Conservation (phyloP, 2,113 vertebrate species). For the Cavia porcellus region DNA sequence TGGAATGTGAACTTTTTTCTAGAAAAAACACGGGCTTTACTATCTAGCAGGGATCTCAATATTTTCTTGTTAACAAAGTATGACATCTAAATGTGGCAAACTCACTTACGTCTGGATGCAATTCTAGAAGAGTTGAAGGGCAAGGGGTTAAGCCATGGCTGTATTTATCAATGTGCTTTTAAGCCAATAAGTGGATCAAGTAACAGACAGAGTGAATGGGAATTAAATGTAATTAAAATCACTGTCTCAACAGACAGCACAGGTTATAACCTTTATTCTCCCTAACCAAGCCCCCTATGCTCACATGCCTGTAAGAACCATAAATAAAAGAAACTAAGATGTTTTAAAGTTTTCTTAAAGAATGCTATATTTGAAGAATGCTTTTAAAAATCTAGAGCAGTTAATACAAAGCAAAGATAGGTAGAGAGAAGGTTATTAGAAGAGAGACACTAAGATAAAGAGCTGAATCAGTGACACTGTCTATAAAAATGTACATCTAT, state of each 20-base stretch:
- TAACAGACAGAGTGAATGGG: slow-evolving; percentile 75
- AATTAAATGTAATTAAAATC: slow-evolving; percentile 84
- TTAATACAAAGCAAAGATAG: slow-evolving; percentile 54
- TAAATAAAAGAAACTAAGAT: slow-evolving; percentile 65
- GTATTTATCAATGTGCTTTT: slow-evolving; percentile 81
- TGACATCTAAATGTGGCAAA: slow-evolving; percentile 63
- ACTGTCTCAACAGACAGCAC: slow-evolving; percentile 77
- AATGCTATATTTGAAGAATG: background rate
- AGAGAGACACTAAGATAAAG: slow-evolving; percentile 52
- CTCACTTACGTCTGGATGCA: slow-evolving; percentile 71
- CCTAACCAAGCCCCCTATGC: slow-evolving; percentile 59
- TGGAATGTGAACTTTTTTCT: slow-evolving; percentile 60
- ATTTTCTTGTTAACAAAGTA: slow-evolving; percentile 64
- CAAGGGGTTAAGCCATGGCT: slow-evolving; percentile 77
- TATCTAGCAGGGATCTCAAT: slow-evolving; percentile 61
- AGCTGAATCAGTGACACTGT: background rate
- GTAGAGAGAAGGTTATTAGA: slow-evolving; percentile 16
- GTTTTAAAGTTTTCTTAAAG: slow-evolving; percentile 29
- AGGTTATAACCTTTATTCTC: slow-evolving; percentile 78
- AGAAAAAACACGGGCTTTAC: slow-evolving; percentile 60
- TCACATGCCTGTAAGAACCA: slow-evolving; percentile 51
- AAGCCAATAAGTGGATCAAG: slow-evolving; percentile 80
- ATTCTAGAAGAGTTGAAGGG: slow-evolving; percentile 77
- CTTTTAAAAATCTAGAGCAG: slow-evolving; percentile 4
- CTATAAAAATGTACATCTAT: background rate